Evolutionary conservation across 2,888 invertebrate genomes (phyloP), one percentile per base, ranked within the genome.

Genomic region (Microplitis manilae): DNA sequence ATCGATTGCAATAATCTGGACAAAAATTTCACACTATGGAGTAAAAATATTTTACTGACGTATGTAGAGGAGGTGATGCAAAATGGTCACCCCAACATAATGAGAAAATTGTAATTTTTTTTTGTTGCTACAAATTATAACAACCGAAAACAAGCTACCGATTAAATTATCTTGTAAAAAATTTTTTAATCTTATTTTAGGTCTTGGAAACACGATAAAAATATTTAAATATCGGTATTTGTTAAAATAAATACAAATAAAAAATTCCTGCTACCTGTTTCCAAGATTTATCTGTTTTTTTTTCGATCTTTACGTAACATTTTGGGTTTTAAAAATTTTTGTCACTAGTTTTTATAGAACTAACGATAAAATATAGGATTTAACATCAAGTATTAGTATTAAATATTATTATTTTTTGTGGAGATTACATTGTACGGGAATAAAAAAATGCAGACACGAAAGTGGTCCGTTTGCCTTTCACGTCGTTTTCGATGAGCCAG

Each of bases 381-480:
- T 50, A 50, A 50, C 13, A 50, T 50, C 0, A 30, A 30, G 30
- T 30, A 30, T 50, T 50, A 50, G 50, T 50, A 50, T 50, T 5
- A 50, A 50, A 50, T 50, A 50, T 50, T 50, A 50, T 50, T 50
- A 8, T 50, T 50, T 13, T 67, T 74, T 13, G 60, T 74, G 68
- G 61, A 20, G 60, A 68, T 15, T 65, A 20, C 30, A 30, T 30
- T 30, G 50, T n/a, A 20, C 17, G 38, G 61, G 39, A 38, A 38
- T n/a, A 64, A 73, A 59, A 68, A 68, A 60, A 15, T 67, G 60
- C 67, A 67, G 30, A 65, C 60, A 39, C 50, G 20, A 74, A 59
- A 68, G 68, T 74, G 68, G 74, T 68, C 74, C 74, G 60, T 74
- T 74, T 68, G 67, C 50, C 67, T 74, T 68, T 74, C 68, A 73